These are phyloP conservation scores for Metaphire vulgaris DNA, from an alignment of 1,140 invertebrate species.

Conservation along the genomic window DNA sequence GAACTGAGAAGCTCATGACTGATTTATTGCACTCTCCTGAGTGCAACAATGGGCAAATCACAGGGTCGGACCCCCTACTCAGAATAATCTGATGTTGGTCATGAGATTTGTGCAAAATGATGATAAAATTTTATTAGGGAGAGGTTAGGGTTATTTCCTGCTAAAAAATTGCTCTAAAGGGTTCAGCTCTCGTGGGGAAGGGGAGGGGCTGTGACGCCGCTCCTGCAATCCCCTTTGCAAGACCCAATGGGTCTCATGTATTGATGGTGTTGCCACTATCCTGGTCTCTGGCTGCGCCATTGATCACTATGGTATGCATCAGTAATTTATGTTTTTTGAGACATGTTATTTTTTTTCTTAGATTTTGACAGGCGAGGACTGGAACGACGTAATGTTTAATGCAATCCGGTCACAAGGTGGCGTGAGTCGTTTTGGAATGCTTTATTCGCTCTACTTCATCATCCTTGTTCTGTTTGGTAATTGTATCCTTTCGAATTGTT, in stretches of 20 bases:
- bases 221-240: neutral
- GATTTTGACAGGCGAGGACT: slow-evolving; percentile 99
- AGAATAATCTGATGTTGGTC: no score
- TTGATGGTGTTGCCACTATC: neutral
- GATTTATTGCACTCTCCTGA: no score
- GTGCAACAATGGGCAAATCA: no score
- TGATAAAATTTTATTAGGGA: no score
- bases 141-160: no score
- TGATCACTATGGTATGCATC: neutral
- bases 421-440: slow-evolving; percentile 80
- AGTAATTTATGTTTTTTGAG: neutral
- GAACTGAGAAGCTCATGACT: no score
- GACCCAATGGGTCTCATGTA: neutral
- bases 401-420: slow-evolving; percentile 89
- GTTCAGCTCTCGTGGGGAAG: no score
- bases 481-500: slow-evolving; percentile 66
- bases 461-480: slow-evolving; percentile 98
- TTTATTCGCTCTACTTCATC: slow-evolving; percentile 97
- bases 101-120: no score
- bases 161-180: no score
- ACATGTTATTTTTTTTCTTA: slow-evolving; percentile 43
- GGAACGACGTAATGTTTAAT: slow-evolving; percentile 99
- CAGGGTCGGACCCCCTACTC: no score
- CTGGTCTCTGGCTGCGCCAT: neutral
- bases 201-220: neutral